Base-by-base conservation (phyloP, 2,113 vertebrate species). In the Baryphthengus martii region DNA sequence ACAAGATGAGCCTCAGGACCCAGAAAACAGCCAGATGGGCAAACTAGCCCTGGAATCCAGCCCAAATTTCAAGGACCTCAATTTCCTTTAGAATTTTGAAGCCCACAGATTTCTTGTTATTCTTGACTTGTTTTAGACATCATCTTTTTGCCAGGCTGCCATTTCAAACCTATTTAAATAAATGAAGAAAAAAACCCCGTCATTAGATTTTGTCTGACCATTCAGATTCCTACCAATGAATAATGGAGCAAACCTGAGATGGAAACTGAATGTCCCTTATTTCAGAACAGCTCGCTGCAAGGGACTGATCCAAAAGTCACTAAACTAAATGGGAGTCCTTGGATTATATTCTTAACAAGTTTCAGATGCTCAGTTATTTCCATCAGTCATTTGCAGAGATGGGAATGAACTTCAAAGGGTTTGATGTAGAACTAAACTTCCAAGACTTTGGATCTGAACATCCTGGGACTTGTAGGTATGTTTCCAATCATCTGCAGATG, bases 401-500 rank as follows among this genome's bases (percentile, higher is more conserved):
- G 93, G 33, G 61, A 93, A 90, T 72, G 88, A 96, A 93, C 92
- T 94, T 97, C 96, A 96, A 96, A 96, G 79, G 52, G 83, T 66
- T 87, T 86, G 61, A 72, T 89, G 56, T 12, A 86, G 88, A 85
- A 90, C 72, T 94, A 90, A 96, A 87, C 68, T 96, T 94, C 76
- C 96, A 94, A 92, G 76, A 65, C 92, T 92, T 93, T 72, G 56
- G 85, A 89, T 92, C 61, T 78, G 92, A 95, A 83, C 79, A 94
- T 93, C 88, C 95, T 92, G 83, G 79, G 79, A 94, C 67, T 91
- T 59, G 58, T 58, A 97, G 96, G 94, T 96, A 93, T 96, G 95
- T 96, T 96, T 96, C 91, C 90, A 96, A 96, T 97, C 94, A 95
- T 93, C 55, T 90, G 88, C 96, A 97, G 85, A 96, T 53, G 53